These are phyloP conservation scores for Alsophila aescularia DNA, from an alignment of 2,888 invertebrate species.

Conservation along the genomic window DNA sequence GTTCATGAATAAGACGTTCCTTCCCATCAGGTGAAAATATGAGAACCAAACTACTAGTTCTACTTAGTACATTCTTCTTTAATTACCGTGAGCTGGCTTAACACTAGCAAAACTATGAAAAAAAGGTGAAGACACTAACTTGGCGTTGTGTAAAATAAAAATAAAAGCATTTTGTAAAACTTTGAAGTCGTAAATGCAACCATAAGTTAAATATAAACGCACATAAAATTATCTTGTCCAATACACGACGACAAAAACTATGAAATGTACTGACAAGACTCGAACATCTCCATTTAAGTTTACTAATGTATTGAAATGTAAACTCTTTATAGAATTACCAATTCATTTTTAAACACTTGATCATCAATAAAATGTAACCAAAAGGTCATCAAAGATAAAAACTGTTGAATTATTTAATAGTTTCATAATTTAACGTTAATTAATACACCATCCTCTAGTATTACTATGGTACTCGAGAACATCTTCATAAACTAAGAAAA, in stretches of 20 bases:
- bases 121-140: too few relatives aligned
- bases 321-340: constrained; percentile 3
- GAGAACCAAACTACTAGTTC: too few relatives aligned
- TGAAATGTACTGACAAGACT: not conserved
- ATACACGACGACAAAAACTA: constrained; percentile 3
- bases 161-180: not conserved
- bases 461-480: not conserved
- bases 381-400: constrained; percentile 17
- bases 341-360: constrained; percentile 12
- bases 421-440: constrained; percentile 17
- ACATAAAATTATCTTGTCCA: constrained; percentile 15
- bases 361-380: constrained; percentile 3
- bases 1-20: too few relatives aligned
- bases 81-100: too few relatives aligned
- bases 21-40: too few relatives aligned
- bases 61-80: too few relatives aligned
- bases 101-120: too few relatives aligned
- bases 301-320: constrained; percentile 13
- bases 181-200: not conserved
- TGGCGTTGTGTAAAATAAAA: not conserved
- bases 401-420: constrained; percentile 19
- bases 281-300: constrained; percentile 15
- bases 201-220: constrained; percentile 1
- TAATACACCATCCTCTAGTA: not conserved
- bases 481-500: not conserved